phyloP scores from a whole-genome alignment of 1,140 invertebrate genomes.

The Saccostrea echinata region DNA sequence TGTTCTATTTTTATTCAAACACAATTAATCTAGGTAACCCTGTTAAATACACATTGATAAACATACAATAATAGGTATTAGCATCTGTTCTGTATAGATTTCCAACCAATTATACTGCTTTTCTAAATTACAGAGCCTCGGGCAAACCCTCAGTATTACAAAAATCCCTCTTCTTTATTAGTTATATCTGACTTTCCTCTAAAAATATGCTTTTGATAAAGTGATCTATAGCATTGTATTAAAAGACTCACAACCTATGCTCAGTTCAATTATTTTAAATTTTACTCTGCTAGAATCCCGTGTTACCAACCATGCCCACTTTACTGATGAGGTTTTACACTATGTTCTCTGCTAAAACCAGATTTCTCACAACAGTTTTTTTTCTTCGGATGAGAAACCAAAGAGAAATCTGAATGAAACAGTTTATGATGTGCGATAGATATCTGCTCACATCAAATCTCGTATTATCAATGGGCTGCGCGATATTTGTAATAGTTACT shows the following conservation, averaged over 20 bases:
- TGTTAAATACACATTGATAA: constrained; percentile 25
- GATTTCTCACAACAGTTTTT: too few species aligned
- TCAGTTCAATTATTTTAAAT: background rate
- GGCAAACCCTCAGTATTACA: background rate
- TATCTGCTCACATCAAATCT: too few species aligned
- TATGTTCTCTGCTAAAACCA: too few species aligned
- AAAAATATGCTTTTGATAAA: background rate
- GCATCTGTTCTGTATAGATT: background rate
- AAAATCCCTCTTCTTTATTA: background rate
- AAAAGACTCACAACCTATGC: background rate
- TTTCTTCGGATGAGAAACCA: too few species aligned
- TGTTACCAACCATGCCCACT: background rate
- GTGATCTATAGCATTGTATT: too few species aligned
- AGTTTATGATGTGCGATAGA: too few species aligned
- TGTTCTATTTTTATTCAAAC: background rate
- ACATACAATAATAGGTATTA: constrained; percentile 17
- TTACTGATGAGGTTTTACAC: too few species aligned
- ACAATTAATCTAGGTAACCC: background rate
- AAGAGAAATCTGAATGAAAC: too few species aligned
- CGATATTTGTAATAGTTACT: too few species aligned
- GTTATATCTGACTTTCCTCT: background rate
- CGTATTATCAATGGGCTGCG: too few species aligned
- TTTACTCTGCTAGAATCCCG: background rate
- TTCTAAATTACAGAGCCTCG: background rate
- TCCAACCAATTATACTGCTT: background rate